Percentiles rank a stretch among this genome's conserved stretches.
These are phyloP conservation scores for Varanus salvator DNA, from an alignment of 2,113 vertebrate species.

Conservation along the genomic window DNA sequence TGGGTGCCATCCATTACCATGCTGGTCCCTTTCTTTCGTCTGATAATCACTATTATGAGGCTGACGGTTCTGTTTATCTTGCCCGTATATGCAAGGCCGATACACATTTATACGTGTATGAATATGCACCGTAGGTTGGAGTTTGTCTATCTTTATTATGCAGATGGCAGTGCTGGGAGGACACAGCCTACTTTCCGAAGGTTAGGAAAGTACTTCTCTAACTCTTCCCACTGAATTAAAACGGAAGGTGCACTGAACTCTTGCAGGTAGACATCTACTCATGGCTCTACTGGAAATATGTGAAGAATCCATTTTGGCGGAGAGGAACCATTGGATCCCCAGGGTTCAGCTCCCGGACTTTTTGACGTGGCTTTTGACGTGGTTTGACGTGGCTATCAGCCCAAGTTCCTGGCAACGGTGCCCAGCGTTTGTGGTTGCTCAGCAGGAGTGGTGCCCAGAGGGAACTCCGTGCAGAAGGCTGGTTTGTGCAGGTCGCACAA, in stretches of 20 bases:
- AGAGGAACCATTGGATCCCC: too few relatives aligned
- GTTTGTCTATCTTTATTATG: constrained; percentile 64
- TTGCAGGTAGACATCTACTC: not conserved
- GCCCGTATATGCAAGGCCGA: constrained; percentile 29
- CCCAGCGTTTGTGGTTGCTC: too few relatives aligned
- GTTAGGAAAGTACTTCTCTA: constrained; percentile 33
- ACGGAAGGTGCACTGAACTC: too few relatives aligned
- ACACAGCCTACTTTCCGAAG: constrained; percentile 48
- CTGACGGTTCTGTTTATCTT: constrained; percentile 61
- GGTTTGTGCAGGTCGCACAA: too few relatives aligned
- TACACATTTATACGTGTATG: constrained; percentile 60
- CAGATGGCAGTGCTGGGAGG: constrained; percentile 59
- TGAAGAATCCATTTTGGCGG: too few relatives aligned
- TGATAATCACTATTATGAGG: constrained; percentile 5
- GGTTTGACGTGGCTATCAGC: too few relatives aligned
- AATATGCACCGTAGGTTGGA: constrained; percentile 45
- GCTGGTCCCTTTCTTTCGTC: constrained; percentile 38
- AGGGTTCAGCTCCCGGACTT: too few relatives aligned
- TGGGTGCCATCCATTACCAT: constrained; percentile 55
- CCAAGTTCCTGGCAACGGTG: too few relatives aligned
- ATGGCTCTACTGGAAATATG: too few relatives aligned
- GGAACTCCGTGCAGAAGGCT: too few relatives aligned
- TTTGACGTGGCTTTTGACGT: too few relatives aligned
- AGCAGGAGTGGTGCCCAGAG: too few relatives aligned
- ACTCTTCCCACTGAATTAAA: not conserved